Evolutionary conservation across 2,797 vertebrate species (phyloP).

Genomic region (Xyrichtys novacula): DNA sequence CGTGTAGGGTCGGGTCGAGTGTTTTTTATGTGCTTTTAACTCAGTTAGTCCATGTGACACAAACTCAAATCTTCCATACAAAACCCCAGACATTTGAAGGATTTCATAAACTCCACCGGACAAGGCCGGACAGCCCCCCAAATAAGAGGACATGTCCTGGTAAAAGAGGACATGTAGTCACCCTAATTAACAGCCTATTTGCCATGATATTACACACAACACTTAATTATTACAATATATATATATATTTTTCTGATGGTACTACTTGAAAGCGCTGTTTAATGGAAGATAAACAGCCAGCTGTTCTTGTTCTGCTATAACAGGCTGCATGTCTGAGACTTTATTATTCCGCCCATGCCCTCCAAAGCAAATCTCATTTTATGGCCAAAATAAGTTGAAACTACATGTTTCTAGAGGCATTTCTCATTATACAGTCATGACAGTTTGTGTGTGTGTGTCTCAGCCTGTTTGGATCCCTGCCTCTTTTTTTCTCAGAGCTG

Average conservation of each 20-base stretch:
- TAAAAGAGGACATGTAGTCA: too few species aligned
- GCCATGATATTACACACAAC: not conserved
- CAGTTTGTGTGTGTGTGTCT: constrained; percentile 11
- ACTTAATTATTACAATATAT: too few species aligned
- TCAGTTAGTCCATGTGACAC: too few species aligned
- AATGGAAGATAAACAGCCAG: not conserved
- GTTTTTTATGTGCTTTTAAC: too few species aligned
- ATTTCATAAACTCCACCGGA: too few species aligned
- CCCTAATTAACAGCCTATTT: not conserved
- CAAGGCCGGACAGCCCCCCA: too few species aligned
- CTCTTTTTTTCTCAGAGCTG: constrained; percentile 24
- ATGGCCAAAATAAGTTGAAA: not conserved
- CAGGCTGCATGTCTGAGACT: not conserved
- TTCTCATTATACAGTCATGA: not conserved
- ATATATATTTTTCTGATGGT: not conserved
- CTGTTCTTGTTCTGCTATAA: not conserved
- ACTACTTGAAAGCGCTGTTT: not conserved
- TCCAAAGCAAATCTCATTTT: not conserved
- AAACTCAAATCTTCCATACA: too few species aligned
- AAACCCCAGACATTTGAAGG: too few species aligned
- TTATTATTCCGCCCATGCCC: not conserved
- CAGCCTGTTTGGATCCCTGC: constrained; percentile 34
- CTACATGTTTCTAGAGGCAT: not conserved
- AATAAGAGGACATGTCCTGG: too few species aligned
- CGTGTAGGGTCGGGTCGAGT: too few species aligned